Percentiles rank a stretch among this genome's conserved stretches.
These are phyloP conservation scores for Crocodylus rhombifer DNA, from an alignment of 2,797 vertebrate genomes.

Conservation along the genomic window DNA sequence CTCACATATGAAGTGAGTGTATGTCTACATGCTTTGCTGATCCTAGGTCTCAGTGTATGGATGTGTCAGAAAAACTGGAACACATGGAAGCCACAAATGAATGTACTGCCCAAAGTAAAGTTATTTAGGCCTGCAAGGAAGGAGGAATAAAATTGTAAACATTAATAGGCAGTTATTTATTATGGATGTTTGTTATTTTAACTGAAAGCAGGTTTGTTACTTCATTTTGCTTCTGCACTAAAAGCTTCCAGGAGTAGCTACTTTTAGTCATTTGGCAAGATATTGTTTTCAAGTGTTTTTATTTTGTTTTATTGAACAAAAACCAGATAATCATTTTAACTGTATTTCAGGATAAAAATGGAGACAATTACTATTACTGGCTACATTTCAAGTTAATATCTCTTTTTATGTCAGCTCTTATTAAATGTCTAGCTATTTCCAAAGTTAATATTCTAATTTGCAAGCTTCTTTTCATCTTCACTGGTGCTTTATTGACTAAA, in stretches of 20 bases:
- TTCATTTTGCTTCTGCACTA: neutral
- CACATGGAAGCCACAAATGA: neutral
- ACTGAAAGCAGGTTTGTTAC: neutral
- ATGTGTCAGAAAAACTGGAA: neutral
- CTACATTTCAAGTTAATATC: conserved; percentile 41
- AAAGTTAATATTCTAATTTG: conserved; percentile 50
- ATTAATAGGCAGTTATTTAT: neutral
- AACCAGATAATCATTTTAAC: conserved; percentile 74
- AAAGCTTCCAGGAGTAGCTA: neutral
- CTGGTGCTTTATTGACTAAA: conserved; percentile 41
- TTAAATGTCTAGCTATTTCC: conserved; percentile 44
- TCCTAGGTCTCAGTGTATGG: neutral
- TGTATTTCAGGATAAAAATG: conserved; percentile 74
- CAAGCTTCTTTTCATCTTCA: conserved; percentile 41
- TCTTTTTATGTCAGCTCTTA: conserved; percentile 33
- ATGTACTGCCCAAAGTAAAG: neutral
- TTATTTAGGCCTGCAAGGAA: neutral
- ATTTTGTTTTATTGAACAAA: conserved; percentile 66
- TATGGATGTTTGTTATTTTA: neutral
- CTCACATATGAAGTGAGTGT: neutral
- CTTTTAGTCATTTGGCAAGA: neutral
- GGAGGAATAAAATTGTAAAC: neutral
- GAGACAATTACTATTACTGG: conserved; percentile 32
- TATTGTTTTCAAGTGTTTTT: neutral
- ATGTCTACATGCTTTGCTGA: neutral